Evolutionary conservation across 2,113 vertebrate genomes (phyloP).

Genomic region (Otis tarda): DNA sequence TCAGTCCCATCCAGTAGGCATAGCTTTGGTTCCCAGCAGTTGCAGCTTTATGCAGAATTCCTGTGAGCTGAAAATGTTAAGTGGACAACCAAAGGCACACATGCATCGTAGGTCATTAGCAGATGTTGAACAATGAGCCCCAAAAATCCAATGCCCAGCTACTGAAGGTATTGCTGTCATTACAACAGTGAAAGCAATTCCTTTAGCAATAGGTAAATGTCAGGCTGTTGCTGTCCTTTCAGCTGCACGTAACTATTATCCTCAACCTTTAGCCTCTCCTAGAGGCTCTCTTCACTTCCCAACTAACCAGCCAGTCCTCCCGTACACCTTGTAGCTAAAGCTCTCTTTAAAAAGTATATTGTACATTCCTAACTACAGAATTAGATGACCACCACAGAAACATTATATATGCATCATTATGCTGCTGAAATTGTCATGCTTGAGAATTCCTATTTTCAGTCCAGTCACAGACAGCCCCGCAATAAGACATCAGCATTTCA

Average conservation of each 20-base stretch:
- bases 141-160: not conserved
- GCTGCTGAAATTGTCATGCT: not conserved
- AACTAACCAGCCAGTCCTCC: not conserved
- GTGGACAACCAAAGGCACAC: not conserved
- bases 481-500: conserved; percentile 27
- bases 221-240: not conserved
- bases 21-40: not conserved
- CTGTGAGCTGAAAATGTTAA: not conserved
- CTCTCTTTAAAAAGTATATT: not conserved
- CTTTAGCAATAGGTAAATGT: not conserved
- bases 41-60: not conserved
- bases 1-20: not conserved
- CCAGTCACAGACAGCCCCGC: not conserved
- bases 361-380: not conserved
- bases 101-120: not conserved
- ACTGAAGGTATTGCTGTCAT: not conserved
- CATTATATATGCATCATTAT: not conserved
- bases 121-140: not conserved
- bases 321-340: not conserved
- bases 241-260: not conserved
- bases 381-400: not conserved
- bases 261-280: not conserved
- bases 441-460: not conserved
- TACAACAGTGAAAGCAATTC: not conserved
- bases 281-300: not conserved